These are phyloP conservation scores for Phyto melanocephala DNA, from an alignment of 2,888 invertebrate genomes.

Conservation along the genomic window DNA sequence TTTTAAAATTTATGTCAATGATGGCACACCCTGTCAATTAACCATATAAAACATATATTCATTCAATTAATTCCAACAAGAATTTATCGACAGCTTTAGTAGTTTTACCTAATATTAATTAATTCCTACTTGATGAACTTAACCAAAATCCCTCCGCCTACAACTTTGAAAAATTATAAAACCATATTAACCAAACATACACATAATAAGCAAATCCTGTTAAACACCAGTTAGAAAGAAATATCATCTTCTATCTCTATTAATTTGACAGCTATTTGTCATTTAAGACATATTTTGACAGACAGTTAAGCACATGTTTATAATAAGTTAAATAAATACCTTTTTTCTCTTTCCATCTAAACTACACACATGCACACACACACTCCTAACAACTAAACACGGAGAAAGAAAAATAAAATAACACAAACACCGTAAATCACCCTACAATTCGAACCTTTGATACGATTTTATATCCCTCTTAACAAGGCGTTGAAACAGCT, in stretches of 20 bases:
- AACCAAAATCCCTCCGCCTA: not conserved
- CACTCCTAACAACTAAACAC: not conserved
- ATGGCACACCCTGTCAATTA: no score
- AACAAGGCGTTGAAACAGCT: constrained; percentile 71
- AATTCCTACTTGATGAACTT: constrained; percentile 31
- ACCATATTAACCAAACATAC: not conserved
- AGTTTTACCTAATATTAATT: constrained; percentile 53
- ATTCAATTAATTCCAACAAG: not conserved
- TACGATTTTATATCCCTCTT: constrained; percentile 57
- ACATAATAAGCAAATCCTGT: constrained; percentile 17
- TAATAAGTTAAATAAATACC: constrained; percentile 40
- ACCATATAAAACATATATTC: no score
- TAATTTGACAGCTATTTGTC: constrained; percentile 64
- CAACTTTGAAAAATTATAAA: not conserved
- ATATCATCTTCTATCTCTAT: constrained; percentile 12
- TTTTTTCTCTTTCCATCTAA: not conserved
- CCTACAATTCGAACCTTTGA: constrained; percentile 40
- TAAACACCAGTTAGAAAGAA: constrained; percentile 33
- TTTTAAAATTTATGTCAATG: no score
- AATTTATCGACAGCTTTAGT: constrained; percentile 28
- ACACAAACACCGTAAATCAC: constrained; percentile 12
- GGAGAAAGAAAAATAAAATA: not conserved
- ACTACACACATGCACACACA: not conserved
- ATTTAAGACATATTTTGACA: constrained; percentile 60
- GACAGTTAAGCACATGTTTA: constrained; percentile 50